Evolutionary conservation across 2,888 invertebrate genomes (phyloP).

Genomic region (Nephrotoma guestfalica): DNA sequence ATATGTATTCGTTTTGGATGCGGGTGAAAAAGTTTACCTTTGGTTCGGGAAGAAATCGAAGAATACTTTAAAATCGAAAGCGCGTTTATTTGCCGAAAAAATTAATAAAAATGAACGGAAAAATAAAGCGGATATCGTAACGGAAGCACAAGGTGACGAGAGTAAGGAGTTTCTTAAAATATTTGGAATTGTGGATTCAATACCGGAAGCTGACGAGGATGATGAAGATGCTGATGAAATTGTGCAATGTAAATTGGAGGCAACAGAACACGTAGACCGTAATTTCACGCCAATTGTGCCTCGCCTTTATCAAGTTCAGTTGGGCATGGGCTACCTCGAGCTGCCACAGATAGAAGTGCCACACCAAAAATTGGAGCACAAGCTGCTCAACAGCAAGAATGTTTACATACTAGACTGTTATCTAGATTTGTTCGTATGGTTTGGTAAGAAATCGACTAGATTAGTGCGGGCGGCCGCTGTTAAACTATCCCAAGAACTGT

Average conservation of each 20-base stretch:
- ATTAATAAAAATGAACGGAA: slow-evolving; percentile 98
- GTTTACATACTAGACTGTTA: slow-evolving; percentile 95
- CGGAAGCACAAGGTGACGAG: slow-evolving; percentile 71
- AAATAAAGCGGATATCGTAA: slow-evolving; percentile 78
- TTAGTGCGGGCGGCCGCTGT: slow-evolving; percentile 90
- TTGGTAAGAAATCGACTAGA: slow-evolving; percentile 93
- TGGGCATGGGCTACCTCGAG: slow-evolving; percentile 98
- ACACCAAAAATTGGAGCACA: slow-evolving; percentile 59
- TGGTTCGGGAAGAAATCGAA: slow-evolving; percentile 72
- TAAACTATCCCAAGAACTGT: slow-evolving; percentile 91
- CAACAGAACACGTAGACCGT: slow-evolving; percentile 26
- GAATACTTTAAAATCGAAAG: slow-evolving; percentile 71
- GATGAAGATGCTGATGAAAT: slow-evolving; percentile 25
- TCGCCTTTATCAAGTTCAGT: slow-evolving; percentile 81
- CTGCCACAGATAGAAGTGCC: slow-evolving; percentile 81
- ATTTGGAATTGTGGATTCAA: slow-evolving; percentile 38
- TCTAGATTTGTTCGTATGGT: slow-evolving; percentile 92
- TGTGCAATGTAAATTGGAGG: slow-evolving; percentile 31
- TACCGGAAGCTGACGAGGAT: slow-evolving; percentile 15
- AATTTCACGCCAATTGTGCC: slow-evolving; percentile 35
- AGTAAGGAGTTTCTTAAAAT: slow-evolving; percentile 70
- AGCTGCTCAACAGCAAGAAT: slow-evolving; percentile 71
- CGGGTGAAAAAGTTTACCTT: slow-evolving; percentile 69
- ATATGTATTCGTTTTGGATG: slow-evolving; percentile 84
- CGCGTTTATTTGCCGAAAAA: slow-evolving; percentile 80